Evolutionary conservation across 2,888 invertebrate genomes (phyloP).

Genomic region (Drosophila picticornis): DNA sequence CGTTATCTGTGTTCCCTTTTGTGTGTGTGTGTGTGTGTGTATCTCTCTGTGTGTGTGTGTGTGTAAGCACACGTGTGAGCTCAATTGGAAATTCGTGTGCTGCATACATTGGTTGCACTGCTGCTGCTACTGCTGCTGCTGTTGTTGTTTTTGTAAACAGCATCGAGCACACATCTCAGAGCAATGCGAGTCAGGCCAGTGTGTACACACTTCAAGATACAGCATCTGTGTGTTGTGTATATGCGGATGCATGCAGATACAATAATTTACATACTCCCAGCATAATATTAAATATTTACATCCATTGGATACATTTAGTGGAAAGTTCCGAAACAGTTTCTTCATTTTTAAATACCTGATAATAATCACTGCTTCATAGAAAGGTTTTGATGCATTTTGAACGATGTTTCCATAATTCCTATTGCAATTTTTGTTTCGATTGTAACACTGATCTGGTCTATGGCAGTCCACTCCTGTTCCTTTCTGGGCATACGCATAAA

Average conservation of each 20-base stretch:
- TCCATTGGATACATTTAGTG: not conserved
- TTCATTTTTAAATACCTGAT: not conserved
- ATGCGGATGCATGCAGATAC: conserved; percentile 8
- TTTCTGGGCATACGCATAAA: conserved; percentile 40
- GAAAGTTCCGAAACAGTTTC: not conserved
- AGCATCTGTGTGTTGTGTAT: conserved; percentile 16
- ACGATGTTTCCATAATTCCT: not conserved
- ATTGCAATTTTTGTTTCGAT: conserved; percentile 29
- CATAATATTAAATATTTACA: conserved; percentile 39
- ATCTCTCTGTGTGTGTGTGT: conserved; percentile 32
- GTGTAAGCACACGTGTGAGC: conserved; percentile 77
- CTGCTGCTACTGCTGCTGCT: conserved; percentile 51
- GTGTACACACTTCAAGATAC: conserved; percentile 64
- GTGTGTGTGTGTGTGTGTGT: conserved; percentile 12
- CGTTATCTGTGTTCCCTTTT: conserved; percentile 17
- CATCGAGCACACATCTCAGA: conserved; percentile 61
- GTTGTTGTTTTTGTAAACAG: conserved; percentile 72
- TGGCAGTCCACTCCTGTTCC: conserved; percentile 13
- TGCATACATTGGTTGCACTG: conserved; percentile 68
- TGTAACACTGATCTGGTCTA: conserved; percentile 15
- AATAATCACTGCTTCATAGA: not conserved
- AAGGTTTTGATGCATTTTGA: not conserved
- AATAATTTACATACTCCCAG: conserved; percentile 13
- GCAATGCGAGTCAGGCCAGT: conserved; percentile 38
- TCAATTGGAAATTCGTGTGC: conserved; percentile 85